A percentile compares a stretch with the other conserved stretches of the same genome.
Evolutionary conservation across 2,888 invertebrate genomes (phyloP).

Genomic region (Vesta saturnalis): DNA sequence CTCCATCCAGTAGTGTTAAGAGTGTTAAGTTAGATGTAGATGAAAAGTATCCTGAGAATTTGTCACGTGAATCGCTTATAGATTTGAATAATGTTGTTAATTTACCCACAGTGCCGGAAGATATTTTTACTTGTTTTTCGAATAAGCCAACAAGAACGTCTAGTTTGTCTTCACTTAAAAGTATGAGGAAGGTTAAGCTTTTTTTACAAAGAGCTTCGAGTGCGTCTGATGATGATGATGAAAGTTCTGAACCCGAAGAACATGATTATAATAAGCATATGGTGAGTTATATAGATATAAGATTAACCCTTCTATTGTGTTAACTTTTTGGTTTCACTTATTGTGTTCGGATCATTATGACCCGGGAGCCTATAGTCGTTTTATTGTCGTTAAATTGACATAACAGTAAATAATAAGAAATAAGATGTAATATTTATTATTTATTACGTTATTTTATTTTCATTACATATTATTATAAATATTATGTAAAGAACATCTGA

Average conservation of each 20-base stretch:
- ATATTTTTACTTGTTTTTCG: slow-evolving; percentile 60
- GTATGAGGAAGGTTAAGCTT: slow-evolving; percentile 62
- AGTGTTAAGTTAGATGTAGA: slow-evolving; percentile 61
- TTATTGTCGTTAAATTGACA: no score
- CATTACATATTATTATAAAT: no score
- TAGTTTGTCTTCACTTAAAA: slow-evolving; percentile 62
- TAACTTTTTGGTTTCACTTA: no score
- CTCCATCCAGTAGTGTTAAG: slow-evolving; percentile 52
- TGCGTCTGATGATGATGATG: slow-evolving; percentile 60
- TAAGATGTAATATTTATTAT: no score
- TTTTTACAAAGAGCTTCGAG: slow-evolving; percentile 61
- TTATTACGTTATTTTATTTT: no score
- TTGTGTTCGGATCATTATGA: no score
- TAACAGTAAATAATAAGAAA: no score
- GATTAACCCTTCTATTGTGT: no score
- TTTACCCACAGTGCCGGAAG: slow-evolving; percentile 63
- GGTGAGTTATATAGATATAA: no score
- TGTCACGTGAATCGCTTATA: slow-evolving; percentile 61
- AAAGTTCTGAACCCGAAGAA: slow-evolving; percentile 59
- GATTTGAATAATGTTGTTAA: slow-evolving; percentile 61
- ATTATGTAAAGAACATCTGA: no score
- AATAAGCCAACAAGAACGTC: slow-evolving; percentile 60
- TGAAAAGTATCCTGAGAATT: slow-evolving; percentile 63
- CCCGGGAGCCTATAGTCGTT: no score
- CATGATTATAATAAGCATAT: slow-evolving; percentile 46